Percentiles rank a stretch among this genome's conserved stretches.
Conservation (phyloP, 2,888 invertebrate species). For the Papilio elwesi region DNA sequence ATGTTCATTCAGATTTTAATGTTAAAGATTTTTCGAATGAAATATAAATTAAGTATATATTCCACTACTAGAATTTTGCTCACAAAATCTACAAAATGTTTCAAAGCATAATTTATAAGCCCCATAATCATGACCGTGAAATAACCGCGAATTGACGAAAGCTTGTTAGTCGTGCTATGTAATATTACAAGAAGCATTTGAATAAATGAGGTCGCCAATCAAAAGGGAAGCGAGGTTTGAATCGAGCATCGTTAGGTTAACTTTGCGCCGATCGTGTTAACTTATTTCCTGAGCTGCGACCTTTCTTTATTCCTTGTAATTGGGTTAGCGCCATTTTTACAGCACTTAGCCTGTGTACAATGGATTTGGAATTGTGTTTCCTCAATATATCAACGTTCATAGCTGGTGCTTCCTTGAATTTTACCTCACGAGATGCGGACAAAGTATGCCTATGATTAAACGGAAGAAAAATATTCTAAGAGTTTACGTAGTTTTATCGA, state of each 20-base stretch:
- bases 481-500: too few species aligned
- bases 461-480: too few species aligned
- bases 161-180: constrained; percentile 18
- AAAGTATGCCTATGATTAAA: too few species aligned
- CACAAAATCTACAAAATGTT: neutral
- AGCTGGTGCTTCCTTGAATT: neutral
- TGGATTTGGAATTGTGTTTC: constrained; percentile 12
- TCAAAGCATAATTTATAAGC: constrained; percentile 16
- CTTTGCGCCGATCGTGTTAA: constrained; percentile 39
- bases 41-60: too few species aligned
- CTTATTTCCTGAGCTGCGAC: constrained; percentile 34
- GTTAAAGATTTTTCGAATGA: too few species aligned
- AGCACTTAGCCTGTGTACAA: constrained; percentile 14
- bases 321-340: constrained; percentile 34
- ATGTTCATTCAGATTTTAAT: too few species aligned
- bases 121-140: constrained; percentile 15
- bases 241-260: constrained; percentile 43
- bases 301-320: constrained; percentile 34
- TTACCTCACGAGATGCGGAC: neutral
- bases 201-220: constrained; percentile 48
- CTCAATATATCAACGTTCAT: constrained; percentile 1
- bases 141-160: constrained; percentile 13
- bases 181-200: constrained; percentile 34
- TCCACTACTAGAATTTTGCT: neutral
- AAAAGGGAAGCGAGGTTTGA: constrained; percentile 38